Conservation (phyloP, 2,888 invertebrate genomes). For the Cheilosia scutellata region DNA sequence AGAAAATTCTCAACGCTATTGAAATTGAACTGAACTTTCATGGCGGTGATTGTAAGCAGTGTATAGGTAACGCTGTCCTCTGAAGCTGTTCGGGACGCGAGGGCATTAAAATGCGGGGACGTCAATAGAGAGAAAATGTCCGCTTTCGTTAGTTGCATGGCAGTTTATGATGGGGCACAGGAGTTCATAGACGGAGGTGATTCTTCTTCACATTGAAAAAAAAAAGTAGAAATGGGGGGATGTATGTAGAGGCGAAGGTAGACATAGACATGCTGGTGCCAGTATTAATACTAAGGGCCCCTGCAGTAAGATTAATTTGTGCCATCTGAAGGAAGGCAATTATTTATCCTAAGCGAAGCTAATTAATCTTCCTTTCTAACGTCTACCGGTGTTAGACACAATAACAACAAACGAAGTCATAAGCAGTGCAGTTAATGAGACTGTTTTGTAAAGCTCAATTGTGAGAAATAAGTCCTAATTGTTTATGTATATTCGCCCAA, state of each 20-base stretch:
- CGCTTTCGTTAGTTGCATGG: conserved; percentile 52
- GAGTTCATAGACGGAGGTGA: conserved; percentile 47
- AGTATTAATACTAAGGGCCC: background rate
- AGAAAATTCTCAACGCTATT: conserved; percentile 49
- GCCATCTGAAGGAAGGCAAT: conserved; percentile 59
- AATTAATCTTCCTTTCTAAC: conserved; percentile 71
- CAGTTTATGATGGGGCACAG: conserved; percentile 28
- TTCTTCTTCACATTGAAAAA: conserved; percentile 51
- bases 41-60: conserved; percentile 15
- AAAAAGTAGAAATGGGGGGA: conserved; percentile 16
- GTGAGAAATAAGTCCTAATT: conserved; percentile 14
- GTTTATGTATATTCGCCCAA: background rate
- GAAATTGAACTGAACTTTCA: conserved; percentile 56
- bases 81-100: conserved; percentile 18
- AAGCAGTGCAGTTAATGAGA: conserved; percentile 61
- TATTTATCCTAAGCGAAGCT: conserved; percentile 68
- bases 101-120: conserved; percentile 48
- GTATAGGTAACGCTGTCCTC: conserved; percentile 20
- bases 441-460: conserved; percentile 8
- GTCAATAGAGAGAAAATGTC: conserved; percentile 63
- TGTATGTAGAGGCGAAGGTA: conserved; percentile 12
- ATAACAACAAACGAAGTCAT: conserved; percentile 56
- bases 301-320: conserved; percentile 58
- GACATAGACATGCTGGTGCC: conserved; percentile 40
- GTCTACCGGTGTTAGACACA: conserved; percentile 47